These are phyloP conservation scores for Euclidia mi DNA, from an alignment of 2,888 invertebrate species.

Conservation along the genomic window DNA sequence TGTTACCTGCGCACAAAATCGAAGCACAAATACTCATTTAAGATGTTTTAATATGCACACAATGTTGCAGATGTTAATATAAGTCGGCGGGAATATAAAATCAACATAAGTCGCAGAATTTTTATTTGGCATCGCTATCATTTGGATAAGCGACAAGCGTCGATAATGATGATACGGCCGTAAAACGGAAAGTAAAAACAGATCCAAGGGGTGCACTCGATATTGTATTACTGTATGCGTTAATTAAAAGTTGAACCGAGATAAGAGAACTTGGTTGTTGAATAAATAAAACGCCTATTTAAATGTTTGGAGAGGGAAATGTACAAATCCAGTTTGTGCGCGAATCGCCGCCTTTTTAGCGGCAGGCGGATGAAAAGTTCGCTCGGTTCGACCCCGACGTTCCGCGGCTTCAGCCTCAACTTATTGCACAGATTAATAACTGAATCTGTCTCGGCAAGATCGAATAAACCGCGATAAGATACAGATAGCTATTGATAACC, in stretches of 20 bases:
- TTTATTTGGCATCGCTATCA: conserved; percentile 24
- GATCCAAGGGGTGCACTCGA: conserved; percentile 23
- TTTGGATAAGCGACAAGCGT: conserved; percentile 16
- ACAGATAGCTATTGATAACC: conserved; percentile 3
- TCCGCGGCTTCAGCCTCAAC: conserved; percentile 48
- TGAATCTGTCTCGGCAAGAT: conserved; percentile 47
- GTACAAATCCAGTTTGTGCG: conserved; percentile 53
- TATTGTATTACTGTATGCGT: conserved; percentile 56
- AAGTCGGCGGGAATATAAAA: conserved; percentile 28
- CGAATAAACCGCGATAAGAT: conserved; percentile 24
- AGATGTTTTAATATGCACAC: conserved; percentile 41
- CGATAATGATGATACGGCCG: conserved; percentile 28
- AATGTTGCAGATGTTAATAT: conserved; percentile 43
- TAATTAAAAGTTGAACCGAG: conserved; percentile 75
- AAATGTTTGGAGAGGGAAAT: conserved; percentile 57
- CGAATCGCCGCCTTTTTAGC: conserved; percentile 57
- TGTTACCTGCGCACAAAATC: conserved; percentile 20
- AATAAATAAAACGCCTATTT: conserved; percentile 73
- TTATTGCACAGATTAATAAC: conserved; percentile 71
- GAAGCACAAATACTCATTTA: conserved; percentile 23
- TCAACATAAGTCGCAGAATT: conserved; percentile 20
- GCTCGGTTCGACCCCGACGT: conserved; percentile 19
- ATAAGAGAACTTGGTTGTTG: conserved; percentile 72
- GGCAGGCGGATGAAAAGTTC: conserved; percentile 50
- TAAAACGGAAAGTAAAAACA: conserved; percentile 25